Evolutionary conservation across 2,113 vertebrate genomes (phyloP).

Genomic region (Pholis gunnellus): DNA sequence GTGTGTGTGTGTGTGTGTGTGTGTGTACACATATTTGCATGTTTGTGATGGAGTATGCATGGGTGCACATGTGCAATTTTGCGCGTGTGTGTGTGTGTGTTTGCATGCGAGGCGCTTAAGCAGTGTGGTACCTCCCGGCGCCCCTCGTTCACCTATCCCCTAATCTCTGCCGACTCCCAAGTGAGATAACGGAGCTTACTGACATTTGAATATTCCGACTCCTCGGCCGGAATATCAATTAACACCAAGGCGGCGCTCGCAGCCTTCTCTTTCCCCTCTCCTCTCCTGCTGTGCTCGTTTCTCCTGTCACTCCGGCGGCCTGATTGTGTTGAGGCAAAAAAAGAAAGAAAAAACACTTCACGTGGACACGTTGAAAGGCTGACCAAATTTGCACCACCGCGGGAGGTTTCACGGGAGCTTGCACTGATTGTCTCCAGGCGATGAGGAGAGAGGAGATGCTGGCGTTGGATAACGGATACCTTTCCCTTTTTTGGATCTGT

Average conservation of each 20-base stretch:
- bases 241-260: conserved; percentile 21
- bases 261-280: conserved; percentile 7
- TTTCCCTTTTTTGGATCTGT: conserved; percentile 41
- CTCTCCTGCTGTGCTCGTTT: conserved; percentile 29
- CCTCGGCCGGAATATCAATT: conserved; percentile 71
- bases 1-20: background rate
- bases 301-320: conserved; percentile 11
- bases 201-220: conserved; percentile 69
- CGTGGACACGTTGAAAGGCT: background rate
- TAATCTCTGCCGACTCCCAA: conserved; percentile 69
- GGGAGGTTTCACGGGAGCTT: background rate
- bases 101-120: conserved; percentile 36
- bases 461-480: conserved; percentile 47
- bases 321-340: background rate
- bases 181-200: conserved; percentile 68
- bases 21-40: background rate
- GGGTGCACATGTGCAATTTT: conserved; percentile 44
- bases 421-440: conserved; percentile 23
- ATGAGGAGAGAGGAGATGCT: conserved; percentile 36
- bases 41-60: conserved; percentile 4
- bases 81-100: conserved; percentile 30
- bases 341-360: accelerated
- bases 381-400: conserved; percentile 17
- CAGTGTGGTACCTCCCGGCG: conserved; percentile 42
- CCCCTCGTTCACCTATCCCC: conserved; percentile 57